Conservation (phyloP, 2,113 vertebrate genomes). For the Sialia sialis region DNA sequence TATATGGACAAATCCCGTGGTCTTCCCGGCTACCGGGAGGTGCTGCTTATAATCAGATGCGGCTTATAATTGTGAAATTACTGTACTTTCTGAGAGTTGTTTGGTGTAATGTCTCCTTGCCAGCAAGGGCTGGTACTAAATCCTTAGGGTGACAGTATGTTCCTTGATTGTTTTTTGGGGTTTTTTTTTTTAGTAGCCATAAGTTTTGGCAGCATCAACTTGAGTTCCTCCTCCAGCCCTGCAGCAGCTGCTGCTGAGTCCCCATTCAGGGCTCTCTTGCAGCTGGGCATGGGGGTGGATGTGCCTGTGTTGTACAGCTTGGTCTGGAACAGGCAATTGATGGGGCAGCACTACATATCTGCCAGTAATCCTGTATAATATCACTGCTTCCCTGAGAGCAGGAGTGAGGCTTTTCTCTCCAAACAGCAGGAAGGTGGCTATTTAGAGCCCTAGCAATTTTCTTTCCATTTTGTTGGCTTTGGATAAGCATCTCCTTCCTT, state of each 20-base stretch:
- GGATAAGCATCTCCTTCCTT: constrained; percentile 37
- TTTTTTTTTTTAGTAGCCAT: neutral
- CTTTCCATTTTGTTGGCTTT: neutral
- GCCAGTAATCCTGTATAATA: neutral
- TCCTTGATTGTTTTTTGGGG: neutral
- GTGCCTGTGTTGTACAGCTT: neutral
- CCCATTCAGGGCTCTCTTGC: neutral
- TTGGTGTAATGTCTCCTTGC: neutral
- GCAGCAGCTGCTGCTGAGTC: neutral
- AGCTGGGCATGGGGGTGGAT: neutral
- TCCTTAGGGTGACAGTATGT: neutral
- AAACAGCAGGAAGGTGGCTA: constrained; percentile 25
- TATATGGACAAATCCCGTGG: no score
- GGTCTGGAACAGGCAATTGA: neutral
- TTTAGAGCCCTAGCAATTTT: constrained; percentile 41
- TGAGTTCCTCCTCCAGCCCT: neutral
- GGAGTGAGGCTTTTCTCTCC: neutral
- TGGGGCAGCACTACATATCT: neutral
- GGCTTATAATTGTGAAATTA: no score
- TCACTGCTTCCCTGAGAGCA: neutral
- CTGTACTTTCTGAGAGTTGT: neutral
- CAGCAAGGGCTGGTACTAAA: neutral
- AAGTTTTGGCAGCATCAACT: neutral
- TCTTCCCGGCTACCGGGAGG: no score
- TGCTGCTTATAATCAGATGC: no score